These are phyloP conservation scores for Acropora yongei DNA, from an alignment of 64 coral and sea anemone species.

Conservation along the genomic window DNA sequence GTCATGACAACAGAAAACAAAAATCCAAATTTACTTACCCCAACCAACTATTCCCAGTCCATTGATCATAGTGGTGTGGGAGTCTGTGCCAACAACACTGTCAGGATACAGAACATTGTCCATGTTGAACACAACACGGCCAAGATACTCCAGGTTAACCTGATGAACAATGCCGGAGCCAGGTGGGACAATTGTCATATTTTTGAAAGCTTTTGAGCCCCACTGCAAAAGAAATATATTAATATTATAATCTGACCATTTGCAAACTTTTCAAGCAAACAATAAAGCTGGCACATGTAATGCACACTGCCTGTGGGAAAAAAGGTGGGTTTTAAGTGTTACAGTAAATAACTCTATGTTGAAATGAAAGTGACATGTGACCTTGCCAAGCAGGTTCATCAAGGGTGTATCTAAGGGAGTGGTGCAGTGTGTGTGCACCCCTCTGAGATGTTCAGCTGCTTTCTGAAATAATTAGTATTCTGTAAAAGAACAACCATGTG, in stretches of 20 bases:
- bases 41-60: slow-evolving; percentile 97
- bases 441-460: too few species aligned
- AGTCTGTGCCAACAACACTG: slow-evolving; percentile 96
- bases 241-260: too few species aligned
- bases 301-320: not conserved
- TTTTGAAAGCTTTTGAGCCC: slow-evolving; percentile 97
- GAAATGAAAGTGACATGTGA: too few species aligned
- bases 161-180: slow-evolving; percentile 98
- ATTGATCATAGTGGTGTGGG: slow-evolving; percentile 99
- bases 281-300: not conserved
- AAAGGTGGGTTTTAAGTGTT: too few species aligned
- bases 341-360: too few species aligned
- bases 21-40: slow-evolving; percentile 61
- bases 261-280: not conserved
- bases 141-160: slow-evolving; percentile 96
- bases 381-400: too few species aligned
- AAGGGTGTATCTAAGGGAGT: too few species aligned
- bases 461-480: too few species aligned
- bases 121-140: slow-evolving; percentile 83
- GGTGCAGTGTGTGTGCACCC: too few species aligned
- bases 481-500: too few species aligned
- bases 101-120: slow-evolving; percentile 80
- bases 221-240: slow-evolving; percentile 42
- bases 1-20: not conserved
- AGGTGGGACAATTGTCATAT: slow-evolving; percentile 96